Evolutionary conservation across 1,140 invertebrate species (phyloP), one percentile per base, ranked within the genome.

Genomic region (Geopemphigus sp.): DNA sequence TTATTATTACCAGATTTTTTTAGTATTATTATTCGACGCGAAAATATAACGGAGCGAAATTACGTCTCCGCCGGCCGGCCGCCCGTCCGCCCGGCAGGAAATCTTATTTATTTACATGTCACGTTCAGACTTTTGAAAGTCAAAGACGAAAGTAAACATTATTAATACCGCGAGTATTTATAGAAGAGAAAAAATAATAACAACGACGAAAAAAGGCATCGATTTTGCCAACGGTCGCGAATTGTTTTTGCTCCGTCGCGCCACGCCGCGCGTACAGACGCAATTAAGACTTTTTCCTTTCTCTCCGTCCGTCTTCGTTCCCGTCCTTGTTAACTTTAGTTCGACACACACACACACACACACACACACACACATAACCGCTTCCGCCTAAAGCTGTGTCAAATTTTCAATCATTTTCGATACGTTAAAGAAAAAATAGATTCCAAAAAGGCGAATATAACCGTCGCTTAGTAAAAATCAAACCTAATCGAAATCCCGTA

Each of bases 91-190:
- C 14, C 22, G 22, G 22, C 22, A 32, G 54, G 32, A 78, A 78
- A 78, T 78, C 74, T 63, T 78, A 78, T 78, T 78, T 78, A 78
- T 78, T 78, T 78, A 61, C 74, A 63, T 54, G 74, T 78, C 74
- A 78, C 74, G 57, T 78, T 78, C 74, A 78, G 74, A 78, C 74
- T 78, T 78, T 50, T 63, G 15, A 50, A 78, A 78, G 57, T 78
- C 57, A 78, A 78, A 78, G 57, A 72, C 68, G 74, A 78, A 45
- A 59, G 57, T 54, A 24, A 78, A 63, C 74, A 50, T 78, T 78
- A 78, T 76, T 78, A 63, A 78, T 78, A 76, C 45, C 56, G 22
- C 6, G 45, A 47, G 74, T 63, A 63, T 61, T 61, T 63, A 63
- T 61, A 57, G 39, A 57, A 39, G 32, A 39, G 8, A 8, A 39